Conservation (phyloP, 2,888 invertebrate genomes). For the Neoascia interrupta region DNA sequence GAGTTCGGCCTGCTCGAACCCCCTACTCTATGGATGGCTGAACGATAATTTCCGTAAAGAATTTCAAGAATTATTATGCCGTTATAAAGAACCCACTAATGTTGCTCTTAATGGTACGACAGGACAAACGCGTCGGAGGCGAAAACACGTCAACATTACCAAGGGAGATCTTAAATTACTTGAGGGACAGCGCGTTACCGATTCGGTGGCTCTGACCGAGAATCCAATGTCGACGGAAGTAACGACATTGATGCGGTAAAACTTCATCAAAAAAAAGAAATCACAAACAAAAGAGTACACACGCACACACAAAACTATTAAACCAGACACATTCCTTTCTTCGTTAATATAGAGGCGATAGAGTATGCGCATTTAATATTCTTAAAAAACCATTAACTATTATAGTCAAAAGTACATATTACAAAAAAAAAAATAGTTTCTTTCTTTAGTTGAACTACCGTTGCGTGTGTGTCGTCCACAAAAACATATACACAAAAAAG, state of each 20-base stretch:
- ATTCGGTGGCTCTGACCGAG: conserved; percentile 78
- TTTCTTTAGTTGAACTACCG: conserved; percentile 30
- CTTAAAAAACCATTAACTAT: too few relatives aligned
- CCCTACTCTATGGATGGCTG: conserved; percentile 94
- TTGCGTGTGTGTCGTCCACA: conserved; percentile 31
- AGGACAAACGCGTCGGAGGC: conserved; percentile 76
- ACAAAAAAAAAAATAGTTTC: conserved; percentile 15
- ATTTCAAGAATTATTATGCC: conserved; percentile 88
- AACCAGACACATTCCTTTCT: conserved; percentile 42
- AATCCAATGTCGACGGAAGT: conserved; percentile 77
- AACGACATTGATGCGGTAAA: conserved; percentile 77
- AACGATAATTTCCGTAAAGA: conserved; percentile 96
- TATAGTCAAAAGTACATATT: conserved; percentile 25
- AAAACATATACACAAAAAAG: neutral
- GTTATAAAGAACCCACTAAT: conserved; percentile 79
- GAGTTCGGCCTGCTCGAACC: conserved; percentile 95
- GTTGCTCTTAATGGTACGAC: conserved; percentile 79
- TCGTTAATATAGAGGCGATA: conserved; percentile 36
- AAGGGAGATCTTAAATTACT: conserved; percentile 77
- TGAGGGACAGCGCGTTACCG: conserved; percentile 74
- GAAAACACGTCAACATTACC: conserved; percentile 75
- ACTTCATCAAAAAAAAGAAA: conserved; percentile 66
- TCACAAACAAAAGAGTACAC: conserved; percentile 16
- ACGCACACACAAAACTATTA: conserved; percentile 25
- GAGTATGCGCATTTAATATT: conserved; percentile 37